Evolutionary conservation across 2,797 vertebrate species (phyloP), one percentile per base, ranked within the genome.

Genomic region (Microtus californicus): DNA sequence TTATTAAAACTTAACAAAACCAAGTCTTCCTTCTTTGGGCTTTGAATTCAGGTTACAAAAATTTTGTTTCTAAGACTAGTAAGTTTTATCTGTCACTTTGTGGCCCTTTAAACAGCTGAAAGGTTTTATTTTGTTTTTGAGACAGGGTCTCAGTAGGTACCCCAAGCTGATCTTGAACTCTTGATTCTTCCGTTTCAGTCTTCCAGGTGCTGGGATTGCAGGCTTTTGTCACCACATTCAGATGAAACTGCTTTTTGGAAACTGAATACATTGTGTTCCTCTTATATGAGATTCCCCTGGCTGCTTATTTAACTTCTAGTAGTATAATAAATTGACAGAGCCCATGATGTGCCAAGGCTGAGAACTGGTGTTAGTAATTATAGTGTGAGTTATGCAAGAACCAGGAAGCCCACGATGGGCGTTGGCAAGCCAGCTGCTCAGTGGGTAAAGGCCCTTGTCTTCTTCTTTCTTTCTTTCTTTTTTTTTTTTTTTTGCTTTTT

Each of bases 71-170:
- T 78, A 92, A 29, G 31, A 89, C 25, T 89, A 74, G 23, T 14
- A 63, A 81, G 61, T 79, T 77, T 94, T 86, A 87, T 31, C 56
- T 17, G 74, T 71, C 40, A 91, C 23, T 92, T 90, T 90, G 45
- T 19, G 67, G 37, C 29, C 27, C 43, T 97, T 95, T 85, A 73
- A 76, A 90, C 71, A 83, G 91, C 76, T 95, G 67, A 89, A 91
- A 67, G 17, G 13, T 63, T 61, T 80, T 80, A 21, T 80, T 80
- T 80, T 65, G 27, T 65, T 10, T 85, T 67, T 85, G 61, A 67
- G 43, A 48, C 29, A 34, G 17, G 11, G 67, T 34, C 65, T 73
- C 23, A 54, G 34, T 73, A 34, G 48, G 48, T 54, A 71, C 5
- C 23, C 34, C 13, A 71, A 51, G 45, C 23, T 73, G 14, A 51